Conservation (phyloP, 2,888 invertebrate genomes). For the Congeria kusceri region DNA sequence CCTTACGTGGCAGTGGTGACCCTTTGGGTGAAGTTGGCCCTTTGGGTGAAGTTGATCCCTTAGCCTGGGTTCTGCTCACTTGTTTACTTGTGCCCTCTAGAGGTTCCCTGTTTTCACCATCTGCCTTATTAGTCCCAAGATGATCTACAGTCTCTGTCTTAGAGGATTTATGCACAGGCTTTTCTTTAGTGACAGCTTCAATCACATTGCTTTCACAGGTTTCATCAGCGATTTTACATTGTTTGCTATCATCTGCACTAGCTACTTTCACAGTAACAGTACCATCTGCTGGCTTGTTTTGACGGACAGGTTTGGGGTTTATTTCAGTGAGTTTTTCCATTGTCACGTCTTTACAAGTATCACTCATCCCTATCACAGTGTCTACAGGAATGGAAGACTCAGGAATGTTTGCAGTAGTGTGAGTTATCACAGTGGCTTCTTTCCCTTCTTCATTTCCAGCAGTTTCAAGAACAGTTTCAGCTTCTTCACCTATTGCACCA, state of each 20-base stretch:
- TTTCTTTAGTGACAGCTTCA: not conserved
- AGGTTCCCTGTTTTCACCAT: no score
- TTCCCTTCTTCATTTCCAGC: not conserved
- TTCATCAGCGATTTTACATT: not conserved
- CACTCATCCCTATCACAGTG: constrained; percentile 39
- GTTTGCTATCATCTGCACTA: constrained; percentile 1
- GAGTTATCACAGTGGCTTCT: constrained; percentile 45
- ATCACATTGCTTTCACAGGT: not conserved
- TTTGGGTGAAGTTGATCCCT: no score
- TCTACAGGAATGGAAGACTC: constrained; percentile 50
- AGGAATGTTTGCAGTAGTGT: constrained; percentile 48
- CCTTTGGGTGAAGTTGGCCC: no score
- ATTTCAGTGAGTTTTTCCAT: constrained; percentile 7
- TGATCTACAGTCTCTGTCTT: no score
- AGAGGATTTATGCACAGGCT: not conserved
- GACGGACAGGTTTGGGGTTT: not conserved
- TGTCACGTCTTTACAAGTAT: not conserved
- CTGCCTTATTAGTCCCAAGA: no score
- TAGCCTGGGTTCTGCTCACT: no score
- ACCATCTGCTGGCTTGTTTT: not conserved
- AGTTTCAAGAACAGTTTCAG: not conserved
- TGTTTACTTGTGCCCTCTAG: no score
- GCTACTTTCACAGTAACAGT: constrained; percentile 6
- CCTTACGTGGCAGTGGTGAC: no score
- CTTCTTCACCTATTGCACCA: constrained; percentile 1